Evolutionary conservation across 2,113 vertebrate genomes (phyloP).

Genomic region (Elephas maximus): DNA sequence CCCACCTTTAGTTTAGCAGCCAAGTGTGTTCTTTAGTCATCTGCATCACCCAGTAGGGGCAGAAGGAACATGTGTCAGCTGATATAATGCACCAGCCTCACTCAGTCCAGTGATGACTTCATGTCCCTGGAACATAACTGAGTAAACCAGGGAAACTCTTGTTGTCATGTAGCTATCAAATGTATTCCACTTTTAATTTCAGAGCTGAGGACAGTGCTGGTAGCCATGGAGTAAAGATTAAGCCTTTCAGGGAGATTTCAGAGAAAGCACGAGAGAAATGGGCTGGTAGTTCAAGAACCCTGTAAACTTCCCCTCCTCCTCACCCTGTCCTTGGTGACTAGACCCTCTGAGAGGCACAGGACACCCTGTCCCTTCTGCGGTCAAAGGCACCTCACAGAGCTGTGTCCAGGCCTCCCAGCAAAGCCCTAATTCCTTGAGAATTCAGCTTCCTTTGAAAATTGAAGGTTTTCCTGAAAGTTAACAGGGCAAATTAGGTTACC

Average conservation of each 20-base stretch:
- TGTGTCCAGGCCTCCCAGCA: background rate
- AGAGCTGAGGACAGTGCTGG: background rate
- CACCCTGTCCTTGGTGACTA: background rate
- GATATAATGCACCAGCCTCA: background rate
- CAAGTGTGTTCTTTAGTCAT: background rate
- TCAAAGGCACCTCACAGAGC: background rate
- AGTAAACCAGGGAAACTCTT: background rate
- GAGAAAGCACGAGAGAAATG: background rate
- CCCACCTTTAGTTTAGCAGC: background rate
- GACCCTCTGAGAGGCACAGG: background rate
- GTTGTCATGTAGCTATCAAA: no score
- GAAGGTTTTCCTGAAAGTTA: slow-evolving; percentile 62
- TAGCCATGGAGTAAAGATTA: background rate
- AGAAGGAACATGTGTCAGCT: background rate
- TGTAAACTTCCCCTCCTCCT: background rate
- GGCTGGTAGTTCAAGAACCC: background rate
- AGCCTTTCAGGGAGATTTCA: background rate
- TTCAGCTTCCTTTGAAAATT: slow-evolving; percentile 54
- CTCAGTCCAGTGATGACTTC: background rate
- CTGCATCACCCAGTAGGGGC: background rate
- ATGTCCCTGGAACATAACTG: background rate
- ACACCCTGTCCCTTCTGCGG: background rate
- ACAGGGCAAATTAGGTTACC: slow-evolving; percentile 39
- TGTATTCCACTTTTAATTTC: slow-evolving; percentile 14
- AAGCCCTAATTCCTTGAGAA: slow-evolving; percentile 3